These are phyloP conservation scores for Cancer borealis DNA, from an alignment of 2,888 invertebrate species.

Conservation along the genomic window DNA sequence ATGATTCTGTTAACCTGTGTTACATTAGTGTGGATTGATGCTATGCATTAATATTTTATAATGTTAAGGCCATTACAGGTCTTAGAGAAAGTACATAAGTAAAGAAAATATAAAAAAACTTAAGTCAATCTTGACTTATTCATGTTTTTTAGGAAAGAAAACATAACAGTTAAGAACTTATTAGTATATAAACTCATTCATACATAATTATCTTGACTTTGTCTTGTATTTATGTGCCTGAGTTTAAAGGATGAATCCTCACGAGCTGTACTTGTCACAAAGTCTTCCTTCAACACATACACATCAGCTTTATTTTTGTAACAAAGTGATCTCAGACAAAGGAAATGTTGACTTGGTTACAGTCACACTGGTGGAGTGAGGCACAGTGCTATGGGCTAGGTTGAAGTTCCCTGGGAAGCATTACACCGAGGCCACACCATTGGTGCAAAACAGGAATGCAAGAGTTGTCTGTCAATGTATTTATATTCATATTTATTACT, in stretches of 20 bases:
- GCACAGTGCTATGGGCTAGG: neutral
- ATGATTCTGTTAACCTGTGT: neutral
- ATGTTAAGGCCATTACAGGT: neutral
- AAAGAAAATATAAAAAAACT: neutral
- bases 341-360: neutral
- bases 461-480: neutral
- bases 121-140: neutral
- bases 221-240: neutral
- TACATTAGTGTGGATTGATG: neutral
- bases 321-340: slow-evolving; percentile 31
- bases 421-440: neutral
- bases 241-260: neutral
- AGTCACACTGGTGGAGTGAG: neutral
- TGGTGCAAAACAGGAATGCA: neutral
- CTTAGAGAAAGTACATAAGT: neutral
- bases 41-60: neutral
- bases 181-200: neutral
- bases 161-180: neutral
- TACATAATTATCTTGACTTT: neutral
- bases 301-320: slow-evolving; percentile 1
- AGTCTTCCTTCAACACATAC: slow-evolving; percentile 12
- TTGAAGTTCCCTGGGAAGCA: neutral
- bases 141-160: neutral
- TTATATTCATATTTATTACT: slow-evolving; percentile 22
- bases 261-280: neutral